phyloP scores from a whole-genome alignment of 2,797 vertebrate species.

The Apogon talboti region DNA sequence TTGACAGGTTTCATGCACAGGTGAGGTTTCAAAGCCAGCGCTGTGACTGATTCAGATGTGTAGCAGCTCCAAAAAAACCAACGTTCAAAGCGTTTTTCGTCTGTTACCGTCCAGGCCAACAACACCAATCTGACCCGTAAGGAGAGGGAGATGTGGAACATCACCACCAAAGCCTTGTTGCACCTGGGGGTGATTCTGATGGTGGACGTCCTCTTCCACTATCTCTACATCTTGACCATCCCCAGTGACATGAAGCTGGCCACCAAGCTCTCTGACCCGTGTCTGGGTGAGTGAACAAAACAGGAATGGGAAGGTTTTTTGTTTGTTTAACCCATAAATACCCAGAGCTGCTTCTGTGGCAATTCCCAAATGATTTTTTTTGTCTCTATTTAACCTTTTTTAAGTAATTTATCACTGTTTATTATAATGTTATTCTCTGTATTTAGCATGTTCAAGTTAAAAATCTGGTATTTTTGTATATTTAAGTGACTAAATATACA shows the following conservation, averaged over 20 bases:
- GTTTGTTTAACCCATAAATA: neutral
- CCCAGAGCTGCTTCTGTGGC: neutral
- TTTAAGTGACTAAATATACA: too few species aligned
- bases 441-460: too few species aligned
- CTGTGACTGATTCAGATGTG: neutral
- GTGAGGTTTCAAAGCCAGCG: conserved; percentile 71
- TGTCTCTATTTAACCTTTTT: too few species aligned
- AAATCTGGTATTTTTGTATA: too few species aligned
- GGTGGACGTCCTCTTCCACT: conserved; percentile 96
- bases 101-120: conserved; percentile 82
- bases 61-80: neutral
- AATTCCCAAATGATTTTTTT: too few species aligned
- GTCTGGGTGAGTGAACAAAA: conserved; percentile 87
- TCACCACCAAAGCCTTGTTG: conserved; percentile 86
- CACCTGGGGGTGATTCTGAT: conserved; percentile 86
- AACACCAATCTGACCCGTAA: conserved; percentile 86
- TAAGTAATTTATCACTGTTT: too few species aligned
- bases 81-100: neutral
- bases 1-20: conserved; percentile 93
- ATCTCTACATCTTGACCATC: conserved; percentile 97
- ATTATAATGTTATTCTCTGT: too few species aligned
- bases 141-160: conserved; percentile 91
- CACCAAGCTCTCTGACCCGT: conserved; percentile 90
- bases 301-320: too few species aligned
- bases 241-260: conserved; percentile 92